These are phyloP conservation scores for Aphaenogaster floridana DNA, from an alignment of 1,140 invertebrate genomes.

Conservation along the genomic window DNA sequence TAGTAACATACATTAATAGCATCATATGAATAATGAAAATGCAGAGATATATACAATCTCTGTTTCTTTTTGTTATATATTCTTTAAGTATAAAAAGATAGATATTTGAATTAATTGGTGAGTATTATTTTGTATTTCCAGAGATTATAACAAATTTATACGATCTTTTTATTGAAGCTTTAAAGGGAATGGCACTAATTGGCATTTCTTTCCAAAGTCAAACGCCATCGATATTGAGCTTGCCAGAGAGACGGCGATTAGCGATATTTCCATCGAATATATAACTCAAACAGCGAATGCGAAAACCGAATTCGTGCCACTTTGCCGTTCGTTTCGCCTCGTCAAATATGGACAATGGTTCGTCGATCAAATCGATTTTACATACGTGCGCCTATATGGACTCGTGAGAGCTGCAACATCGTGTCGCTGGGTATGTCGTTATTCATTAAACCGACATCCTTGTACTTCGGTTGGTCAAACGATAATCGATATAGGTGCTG, in stretches of 20 bases:
- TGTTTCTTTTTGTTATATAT: not conserved
- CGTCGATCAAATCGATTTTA: slow-evolving; percentile 69
- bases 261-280: slow-evolving; percentile 62
- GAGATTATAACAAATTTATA: not conserved
- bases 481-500: slow-evolving; percentile 76
- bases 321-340: slow-evolving; percentile 55
- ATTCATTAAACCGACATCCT: slow-evolving; percentile 81
- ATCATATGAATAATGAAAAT: not conserved
- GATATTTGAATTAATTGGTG: not conserved
- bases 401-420: slow-evolving; percentile 73
- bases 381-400: slow-evolving; percentile 49
- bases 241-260: slow-evolving; percentile 50
- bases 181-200: slow-evolving; percentile 43
- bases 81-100: not conserved
- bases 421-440: slow-evolving; percentile 77
- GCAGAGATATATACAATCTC: not conserved
- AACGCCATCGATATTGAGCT: slow-evolving; percentile 53
- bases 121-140: not conserved
- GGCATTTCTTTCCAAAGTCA: slow-evolving; percentile 55
- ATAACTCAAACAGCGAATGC: slow-evolving; percentile 62
- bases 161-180: slow-evolving; percentile 11
- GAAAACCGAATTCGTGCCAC: slow-evolving; percentile 64
- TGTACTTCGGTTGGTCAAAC: slow-evolving; percentile 76
- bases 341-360: slow-evolving; percentile 72
- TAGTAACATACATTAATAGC: not conserved